Conservation (phyloP, 2,888 invertebrate species). For the Watsonalla binaria region DNA sequence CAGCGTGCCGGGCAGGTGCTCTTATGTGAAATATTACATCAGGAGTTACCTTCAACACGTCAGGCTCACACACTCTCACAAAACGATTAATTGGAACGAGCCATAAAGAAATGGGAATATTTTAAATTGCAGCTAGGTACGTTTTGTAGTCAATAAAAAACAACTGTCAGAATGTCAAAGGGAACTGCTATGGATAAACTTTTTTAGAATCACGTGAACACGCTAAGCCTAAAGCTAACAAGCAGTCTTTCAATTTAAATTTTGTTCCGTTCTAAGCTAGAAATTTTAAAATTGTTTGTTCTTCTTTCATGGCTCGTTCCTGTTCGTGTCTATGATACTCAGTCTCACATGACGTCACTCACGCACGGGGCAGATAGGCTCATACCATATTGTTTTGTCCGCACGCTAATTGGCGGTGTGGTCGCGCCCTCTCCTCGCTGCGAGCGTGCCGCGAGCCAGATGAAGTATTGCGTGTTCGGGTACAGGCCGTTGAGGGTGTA, state of each 20-base stretch:
- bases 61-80: conserved; percentile 54
- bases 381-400: conserved; percentile 99
- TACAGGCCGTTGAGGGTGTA: conserved; percentile 94
- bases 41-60: conserved; percentile 66
- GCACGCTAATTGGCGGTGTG: conserved; percentile 94
- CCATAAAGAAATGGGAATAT: conserved; percentile 12
- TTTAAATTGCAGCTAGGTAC: background rate
- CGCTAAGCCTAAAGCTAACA: no score
- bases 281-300: background rate
- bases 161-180: no score
- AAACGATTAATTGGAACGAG: conserved; percentile 38
- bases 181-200: no score
- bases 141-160: no score
- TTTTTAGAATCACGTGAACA: background rate
- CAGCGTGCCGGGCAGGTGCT: conserved; percentile 79
- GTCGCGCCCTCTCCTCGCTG: conserved; percentile 96
- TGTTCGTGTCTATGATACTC: conserved; percentile 22
- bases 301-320: conserved; percentile 14
- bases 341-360: conserved; percentile 27
- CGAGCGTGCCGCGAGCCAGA: conserved; percentile 97
- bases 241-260: no score
- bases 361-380: conserved; percentile 20
- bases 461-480: conserved; percentile 97
- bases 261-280: no score
- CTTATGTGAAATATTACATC: conserved; percentile 73